Conservation (phyloP, 2,797 vertebrate species). For the Notolepis coatsorum region DNA sequence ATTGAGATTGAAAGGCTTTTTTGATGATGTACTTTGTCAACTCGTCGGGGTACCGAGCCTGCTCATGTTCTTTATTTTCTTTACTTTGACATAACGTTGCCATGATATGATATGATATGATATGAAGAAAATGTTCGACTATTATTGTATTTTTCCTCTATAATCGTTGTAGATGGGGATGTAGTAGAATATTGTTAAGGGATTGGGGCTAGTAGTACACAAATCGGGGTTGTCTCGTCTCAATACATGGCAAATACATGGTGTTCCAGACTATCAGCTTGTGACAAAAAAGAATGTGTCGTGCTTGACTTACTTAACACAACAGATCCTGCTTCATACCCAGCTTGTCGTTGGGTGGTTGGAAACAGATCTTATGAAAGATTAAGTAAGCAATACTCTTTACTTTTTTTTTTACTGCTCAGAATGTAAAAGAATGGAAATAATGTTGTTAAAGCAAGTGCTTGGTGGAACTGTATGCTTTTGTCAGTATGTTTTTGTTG, state of each 20-base stretch:
- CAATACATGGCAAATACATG: slow-evolving; percentile 58
- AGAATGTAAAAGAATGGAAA: slow-evolving; percentile 32
- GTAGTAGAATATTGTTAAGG: slow-evolving; percentile 74
- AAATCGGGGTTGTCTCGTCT: slow-evolving; percentile 68
- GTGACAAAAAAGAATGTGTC: slow-evolving; percentile 72
- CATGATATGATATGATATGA: slow-evolving; percentile 32
- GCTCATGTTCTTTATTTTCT: slow-evolving; percentile 42
- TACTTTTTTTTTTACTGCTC: slow-evolving; percentile 30
- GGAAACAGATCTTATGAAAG: slow-evolving; percentile 14
- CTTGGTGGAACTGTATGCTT: slow-evolving; percentile 6
- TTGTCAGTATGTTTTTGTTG: slow-evolving; percentile 25
- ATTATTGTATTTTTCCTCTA: slow-evolving; percentile 65
- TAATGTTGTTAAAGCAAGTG: slow-evolving; percentile 32
- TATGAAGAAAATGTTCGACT: slow-evolving; percentile 60
- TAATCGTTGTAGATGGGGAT: slow-evolving; percentile 78
- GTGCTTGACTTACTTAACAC: slow-evolving; percentile 38
- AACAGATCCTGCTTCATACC: slow-evolving; percentile 22
- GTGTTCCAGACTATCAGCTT: slow-evolving; percentile 79
- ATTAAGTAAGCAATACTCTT: slow-evolving; percentile 12
- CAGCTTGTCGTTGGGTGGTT: slow-evolving; percentile 2
- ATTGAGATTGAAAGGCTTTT: slow-evolving; percentile 40
- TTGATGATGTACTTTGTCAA: slow-evolving; percentile 12
- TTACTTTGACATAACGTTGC: slow-evolving; percentile 42
- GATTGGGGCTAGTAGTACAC: slow-evolving; percentile 67
- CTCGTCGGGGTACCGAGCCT: slow-evolving; percentile 27